Evolutionary conservation across 2,113 vertebrate genomes (phyloP).

Genomic region (Synodontis membranacea): DNA sequence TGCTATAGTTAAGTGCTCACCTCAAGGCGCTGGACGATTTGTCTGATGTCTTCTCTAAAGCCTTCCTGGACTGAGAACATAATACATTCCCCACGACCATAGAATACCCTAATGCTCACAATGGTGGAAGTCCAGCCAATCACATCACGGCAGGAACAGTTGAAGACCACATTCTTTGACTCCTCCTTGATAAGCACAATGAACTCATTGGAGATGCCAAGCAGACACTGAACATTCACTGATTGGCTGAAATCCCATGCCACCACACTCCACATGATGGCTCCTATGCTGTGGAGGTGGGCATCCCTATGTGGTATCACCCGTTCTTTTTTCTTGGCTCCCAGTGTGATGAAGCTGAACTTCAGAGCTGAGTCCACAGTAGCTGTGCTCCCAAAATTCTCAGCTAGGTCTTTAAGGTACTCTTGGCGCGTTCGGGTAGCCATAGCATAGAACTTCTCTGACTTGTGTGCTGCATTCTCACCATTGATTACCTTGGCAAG

Average conservation of each 20-base stretch:
- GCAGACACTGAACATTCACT: conserved; percentile 85
- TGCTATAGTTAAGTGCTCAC: conserved; percentile 67
- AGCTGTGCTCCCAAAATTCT: conserved; percentile 92
- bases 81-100: conserved; percentile 94
- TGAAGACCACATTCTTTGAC: conserved; percentile 94
- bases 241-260: conserved; percentile 91
- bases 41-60: conserved; percentile 85
- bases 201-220: conserved; percentile 95
- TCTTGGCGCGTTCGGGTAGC: conserved; percentile 94
- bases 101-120: conserved; percentile 93
- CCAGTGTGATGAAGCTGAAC: conserved; percentile 96
- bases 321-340: conserved; percentile 94
- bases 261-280: conserved; percentile 89
- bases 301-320: conserved; percentile 88
- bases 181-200: conserved; percentile 92
- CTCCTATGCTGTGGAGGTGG: conserved; percentile 86
- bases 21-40: conserved; percentile 92
- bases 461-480: conserved; percentile 96
- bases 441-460: conserved; percentile 95
- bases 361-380: conserved; percentile 90
- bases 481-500: conserved; percentile 98
- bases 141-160: conserved; percentile 96
- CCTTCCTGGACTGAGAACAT: conserved; percentile 86
- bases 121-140: conserved; percentile 96
- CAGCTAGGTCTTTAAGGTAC: conserved; percentile 94